Evolutionary conservation across 2,797 vertebrate species (phyloP).

Genomic region (Brachyrhaphis roseni): DNA sequence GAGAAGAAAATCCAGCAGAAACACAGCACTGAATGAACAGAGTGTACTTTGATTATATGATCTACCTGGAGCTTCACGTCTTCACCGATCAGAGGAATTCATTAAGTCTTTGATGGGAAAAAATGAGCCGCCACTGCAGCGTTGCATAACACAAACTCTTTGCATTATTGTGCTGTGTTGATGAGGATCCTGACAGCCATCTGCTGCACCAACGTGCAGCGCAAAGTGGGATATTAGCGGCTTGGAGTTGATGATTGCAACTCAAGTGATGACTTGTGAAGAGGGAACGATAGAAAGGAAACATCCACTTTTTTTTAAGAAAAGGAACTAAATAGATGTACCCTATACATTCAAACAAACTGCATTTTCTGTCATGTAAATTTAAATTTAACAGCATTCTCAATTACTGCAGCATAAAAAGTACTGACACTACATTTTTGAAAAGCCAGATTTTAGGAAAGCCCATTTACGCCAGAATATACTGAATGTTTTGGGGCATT

Average conservation of each 20-base stretch:
- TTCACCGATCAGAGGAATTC: slow-evolving; percentile 45
- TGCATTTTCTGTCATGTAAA: neutral
- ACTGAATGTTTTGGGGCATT: neutral
- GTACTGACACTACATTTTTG: neutral
- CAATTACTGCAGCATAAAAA: neutral
- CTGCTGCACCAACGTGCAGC: slow-evolving; percentile 19
- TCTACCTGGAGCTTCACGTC: slow-evolving; percentile 35
- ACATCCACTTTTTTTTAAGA: slow-evolving; percentile 6
- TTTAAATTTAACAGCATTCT: neutral
- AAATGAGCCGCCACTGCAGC: slow-evolving; percentile 36
- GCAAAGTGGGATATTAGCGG: slow-evolving; percentile 9
- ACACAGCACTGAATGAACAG: slow-evolving; percentile 6
- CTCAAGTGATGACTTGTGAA: slow-evolving; percentile 9
- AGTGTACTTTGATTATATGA: slow-evolving; percentile 18
- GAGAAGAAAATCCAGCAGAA: slow-evolving; percentile 15
- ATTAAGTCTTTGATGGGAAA: neutral
- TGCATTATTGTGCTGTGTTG: slow-evolving; percentile 47
- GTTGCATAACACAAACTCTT: slow-evolving; percentile 46
- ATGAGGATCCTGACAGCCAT: slow-evolving; percentile 47
- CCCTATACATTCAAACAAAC: neutral
- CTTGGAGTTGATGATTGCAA: slow-evolving; percentile 24
- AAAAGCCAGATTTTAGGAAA: neutral
- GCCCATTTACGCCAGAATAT: neutral
- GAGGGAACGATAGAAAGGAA: slow-evolving; percentile 8
- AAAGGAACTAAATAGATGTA: neutral